Base-by-base conservation (phyloP, 2,797 vertebrate genomes). In the Brachymystax lenok region DNA sequence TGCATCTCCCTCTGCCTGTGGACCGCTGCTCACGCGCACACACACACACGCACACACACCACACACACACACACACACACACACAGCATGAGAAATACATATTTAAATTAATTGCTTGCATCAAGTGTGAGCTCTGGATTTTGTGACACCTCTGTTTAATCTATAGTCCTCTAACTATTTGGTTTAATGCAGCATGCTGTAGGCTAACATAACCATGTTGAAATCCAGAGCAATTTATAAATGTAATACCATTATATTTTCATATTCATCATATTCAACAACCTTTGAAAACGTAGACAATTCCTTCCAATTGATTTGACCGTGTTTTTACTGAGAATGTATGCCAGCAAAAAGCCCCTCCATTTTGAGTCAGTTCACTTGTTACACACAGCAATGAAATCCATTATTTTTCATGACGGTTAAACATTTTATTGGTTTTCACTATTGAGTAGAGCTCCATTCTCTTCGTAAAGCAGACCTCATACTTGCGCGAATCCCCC, bases 1-100 rank as follows among this genome's bases (percentile, higher is more conserved):
- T 96, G 92, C 4, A 91, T 89, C 76, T 64, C 50, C 54, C 83
- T 82, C 89, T 90, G 86, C 82, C 84, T 87, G 85, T 90, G 84
- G 21, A 82, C 89, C 92, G 90, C 83, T 86, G 59, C 35, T 14
- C 69, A 79, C 68, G 83, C 61, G 78, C 0, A 7, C 56, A 80
- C 2, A 3, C 21, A 16, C 52, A 24, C 46, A 64, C 5, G 16
- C 69, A 16, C 24, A 10, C 64, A 71, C 13, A 0, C 33, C 28
- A 30, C 28, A 30, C 28, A 30, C 28, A 30, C 28, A 30, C 33
- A 33, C 4, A 33, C 33, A 33, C 33, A 33, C 4, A 33, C 33
- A 33, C 33, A 33, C 24, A 24, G 24, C 24, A 24, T 24, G 24
- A 24, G 24, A 16, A 16, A 52, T 52, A 52, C 14, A 52, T 8